Evolutionary conservation across 2,888 invertebrate genomes (phyloP).

Genomic region (Meiosimyza decipiens): DNA sequence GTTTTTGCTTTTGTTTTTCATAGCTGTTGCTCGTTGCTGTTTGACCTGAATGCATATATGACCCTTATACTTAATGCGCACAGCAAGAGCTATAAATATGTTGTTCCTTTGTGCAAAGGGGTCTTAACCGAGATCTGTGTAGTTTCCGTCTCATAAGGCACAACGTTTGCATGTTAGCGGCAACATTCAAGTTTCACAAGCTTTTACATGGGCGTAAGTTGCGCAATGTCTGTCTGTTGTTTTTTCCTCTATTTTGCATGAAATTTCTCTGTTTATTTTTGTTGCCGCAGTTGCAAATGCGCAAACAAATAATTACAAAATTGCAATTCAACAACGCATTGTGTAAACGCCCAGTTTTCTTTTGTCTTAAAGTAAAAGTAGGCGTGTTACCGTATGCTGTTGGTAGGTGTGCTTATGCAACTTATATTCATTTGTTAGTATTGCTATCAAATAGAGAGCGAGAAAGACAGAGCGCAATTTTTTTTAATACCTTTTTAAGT

Average conservation of each 20-base stretch:
- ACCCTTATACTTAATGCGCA: too few relatives aligned
- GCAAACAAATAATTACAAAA: constrained; percentile 12
- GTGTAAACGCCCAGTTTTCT: background rate
- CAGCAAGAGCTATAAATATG: too few relatives aligned
- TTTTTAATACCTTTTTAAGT: too few relatives aligned
- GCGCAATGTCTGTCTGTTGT: background rate
- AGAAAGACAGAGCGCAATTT: too few relatives aligned
- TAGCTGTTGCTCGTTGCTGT: background rate
- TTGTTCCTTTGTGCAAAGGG: too few relatives aligned
- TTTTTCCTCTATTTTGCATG: background rate
- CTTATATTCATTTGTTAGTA: too few relatives aligned
- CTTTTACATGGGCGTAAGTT: background rate
- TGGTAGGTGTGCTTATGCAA: too few relatives aligned
- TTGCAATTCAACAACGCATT: constrained; percentile 2
- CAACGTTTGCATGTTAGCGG: background rate
- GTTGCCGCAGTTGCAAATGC: constrained; percentile 1
- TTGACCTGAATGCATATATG: background rate
- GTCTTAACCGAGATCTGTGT: background rate
- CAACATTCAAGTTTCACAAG: background rate
- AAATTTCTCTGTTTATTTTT: background rate
- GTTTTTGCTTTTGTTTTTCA: background rate
- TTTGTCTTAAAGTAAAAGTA: background rate
- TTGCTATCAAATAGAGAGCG: too few relatives aligned
- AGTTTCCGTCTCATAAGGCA: background rate
- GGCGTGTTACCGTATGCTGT: background rate